A percentile compares a stretch with the other conserved stretches of the same genome.
Conservation (phyloP, 2,888 invertebrate genomes). For the Ichneumoninae sp. region DNA sequence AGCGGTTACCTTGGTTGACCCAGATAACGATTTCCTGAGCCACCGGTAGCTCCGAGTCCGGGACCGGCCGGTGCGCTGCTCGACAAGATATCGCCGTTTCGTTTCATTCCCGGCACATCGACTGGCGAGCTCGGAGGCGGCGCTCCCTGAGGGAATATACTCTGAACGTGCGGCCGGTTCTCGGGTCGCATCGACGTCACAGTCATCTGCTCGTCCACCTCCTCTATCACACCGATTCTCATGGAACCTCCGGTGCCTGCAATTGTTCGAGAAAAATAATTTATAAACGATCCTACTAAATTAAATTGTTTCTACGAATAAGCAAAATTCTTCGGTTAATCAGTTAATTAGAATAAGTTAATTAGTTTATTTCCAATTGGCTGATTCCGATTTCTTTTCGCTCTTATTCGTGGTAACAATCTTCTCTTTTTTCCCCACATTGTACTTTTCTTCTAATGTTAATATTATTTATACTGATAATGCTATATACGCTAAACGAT, state of each 20-base stretch:
- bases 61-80: constrained; percentile 77
- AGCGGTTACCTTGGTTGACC: constrained; percentile 57
- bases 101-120: constrained; percentile 86
- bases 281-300: neutral
- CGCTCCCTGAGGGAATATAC: constrained; percentile 84
- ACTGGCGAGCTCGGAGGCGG: constrained; percentile 88
- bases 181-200: constrained; percentile 90
- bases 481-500: too few species aligned
- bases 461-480: too few species aligned
- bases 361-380: too few species aligned
- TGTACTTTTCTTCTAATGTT: too few species aligned
- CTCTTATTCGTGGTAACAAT: too few species aligned
- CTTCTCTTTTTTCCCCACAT: too few species aligned
- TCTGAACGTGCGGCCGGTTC: constrained; percentile 81
- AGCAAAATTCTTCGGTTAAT: too few species aligned
- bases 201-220: constrained; percentile 91
- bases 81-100: constrained; percentile 76
- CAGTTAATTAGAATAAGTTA: too few species aligned
- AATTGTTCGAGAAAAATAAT: neutral
- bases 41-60: constrained; percentile 60
- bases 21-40: constrained; percentile 56
- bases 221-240: constrained; percentile 83
- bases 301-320: too few species aligned
- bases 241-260: constrained; percentile 76
- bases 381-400: too few species aligned